These are phyloP conservation scores for Enoplosus armatus DNA, from an alignment of 2,797 vertebrate species.

Conservation along the genomic window DNA sequence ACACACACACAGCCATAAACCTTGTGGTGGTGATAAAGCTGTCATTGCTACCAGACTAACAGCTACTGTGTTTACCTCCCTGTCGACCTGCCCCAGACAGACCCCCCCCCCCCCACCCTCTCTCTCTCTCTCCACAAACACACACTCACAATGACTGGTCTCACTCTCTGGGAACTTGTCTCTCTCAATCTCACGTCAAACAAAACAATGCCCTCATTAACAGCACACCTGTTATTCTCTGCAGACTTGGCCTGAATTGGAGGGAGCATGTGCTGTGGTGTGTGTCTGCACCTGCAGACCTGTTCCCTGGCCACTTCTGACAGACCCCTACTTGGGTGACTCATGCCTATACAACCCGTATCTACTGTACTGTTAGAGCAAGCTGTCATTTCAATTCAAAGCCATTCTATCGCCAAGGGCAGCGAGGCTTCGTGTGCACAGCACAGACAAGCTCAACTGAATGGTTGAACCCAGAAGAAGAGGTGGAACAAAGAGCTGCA, in stretches of 20 bases:
- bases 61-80: slow-evolving; percentile 68
- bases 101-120: slow-evolving; percentile 5
- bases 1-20: slow-evolving; percentile 59
- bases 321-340: slow-evolving; percentile 54
- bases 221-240: slow-evolving; percentile 73
- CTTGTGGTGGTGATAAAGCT: slow-evolving; percentile 69
- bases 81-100: slow-evolving; percentile 58
- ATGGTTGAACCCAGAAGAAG: slow-evolving; percentile 6
- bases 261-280: slow-evolving; percentile 41
- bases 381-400: slow-evolving; percentile 45
- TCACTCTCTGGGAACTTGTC: slow-evolving; percentile 41
- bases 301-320: slow-evolving; percentile 43
- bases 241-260: slow-evolving; percentile 62
- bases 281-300: slow-evolving; percentile 61
- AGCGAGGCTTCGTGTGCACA: slow-evolving; percentile 18
- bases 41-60: slow-evolving; percentile 69
- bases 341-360: slow-evolving; percentile 35
- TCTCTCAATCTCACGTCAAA: slow-evolving; percentile 43
- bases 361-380: slow-evolving; percentile 24
- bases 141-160: slow-evolving; percentile 15
- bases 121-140: slow-evolving; percentile 1
- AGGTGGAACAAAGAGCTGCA: slow-evolving; percentile 23
- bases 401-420: slow-evolving; percentile 2
- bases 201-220: slow-evolving; percentile 64
- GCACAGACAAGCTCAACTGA: slow-evolving; percentile 25